These are phyloP conservation scores for Falco peregrinus DNA, from an alignment of 2,797 vertebrate genomes.

Conservation along the genomic window DNA sequence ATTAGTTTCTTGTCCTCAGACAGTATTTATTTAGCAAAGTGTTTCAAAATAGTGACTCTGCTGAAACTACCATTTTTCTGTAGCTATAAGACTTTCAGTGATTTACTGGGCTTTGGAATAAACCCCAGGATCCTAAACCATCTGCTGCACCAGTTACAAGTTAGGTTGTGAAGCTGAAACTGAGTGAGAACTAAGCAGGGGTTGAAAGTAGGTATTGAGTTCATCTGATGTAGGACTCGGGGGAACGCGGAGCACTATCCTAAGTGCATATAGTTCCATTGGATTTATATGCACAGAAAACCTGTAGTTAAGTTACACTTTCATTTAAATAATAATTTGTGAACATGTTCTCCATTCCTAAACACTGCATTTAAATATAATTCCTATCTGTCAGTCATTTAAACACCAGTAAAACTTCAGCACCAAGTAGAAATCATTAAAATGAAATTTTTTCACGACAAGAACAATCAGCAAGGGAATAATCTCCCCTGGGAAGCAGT, in stretches of 20 bases:
- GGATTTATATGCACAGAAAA: background rate
- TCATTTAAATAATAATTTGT: background rate
- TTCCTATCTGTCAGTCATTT: background rate
- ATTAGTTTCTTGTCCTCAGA: background rate
- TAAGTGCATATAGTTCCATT: background rate
- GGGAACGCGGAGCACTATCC: background rate
- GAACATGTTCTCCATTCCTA: constrained; percentile 4
- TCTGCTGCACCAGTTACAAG: background rate
- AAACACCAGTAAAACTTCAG: constrained; percentile 37
- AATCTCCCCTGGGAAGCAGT: background rate
- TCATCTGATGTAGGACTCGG: background rate
- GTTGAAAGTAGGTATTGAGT: background rate
- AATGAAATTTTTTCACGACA: background rate
- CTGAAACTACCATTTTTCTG: background rate
- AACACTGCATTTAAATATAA: background rate
- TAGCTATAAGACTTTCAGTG: background rate
- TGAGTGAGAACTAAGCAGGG: background rate
- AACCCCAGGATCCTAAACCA: background rate
- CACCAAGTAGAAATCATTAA: constrained; percentile 26
- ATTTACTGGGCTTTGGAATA: background rate
- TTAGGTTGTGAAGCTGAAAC: background rate
- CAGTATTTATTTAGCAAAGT: constrained; percentile 43
- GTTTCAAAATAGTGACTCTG: constrained; percentile 6
- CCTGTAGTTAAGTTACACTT: background rate
- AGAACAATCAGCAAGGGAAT: background rate